Conservation (phyloP, 2,113 vertebrate species). For the Solenodon paradoxus region DNA sequence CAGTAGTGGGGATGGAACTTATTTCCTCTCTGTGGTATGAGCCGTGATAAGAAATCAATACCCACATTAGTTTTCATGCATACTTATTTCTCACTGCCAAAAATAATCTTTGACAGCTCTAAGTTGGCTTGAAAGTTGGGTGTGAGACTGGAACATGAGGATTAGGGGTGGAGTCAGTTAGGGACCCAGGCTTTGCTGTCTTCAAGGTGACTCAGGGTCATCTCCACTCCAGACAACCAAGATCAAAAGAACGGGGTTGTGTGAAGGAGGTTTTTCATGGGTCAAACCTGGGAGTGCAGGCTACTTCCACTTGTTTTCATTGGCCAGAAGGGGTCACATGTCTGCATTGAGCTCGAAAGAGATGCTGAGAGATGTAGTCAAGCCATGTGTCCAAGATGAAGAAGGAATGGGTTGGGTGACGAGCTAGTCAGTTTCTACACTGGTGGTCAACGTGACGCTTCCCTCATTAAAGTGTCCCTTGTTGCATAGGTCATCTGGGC, state of each 20-base stretch:
- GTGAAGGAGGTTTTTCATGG: not conserved
- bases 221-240: not conserved
- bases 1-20: not conserved
- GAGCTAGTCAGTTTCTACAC: not conserved
- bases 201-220: not conserved
- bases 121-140: not conserved
- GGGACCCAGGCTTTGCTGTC: not conserved
- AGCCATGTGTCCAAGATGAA: not conserved
- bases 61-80: not conserved
- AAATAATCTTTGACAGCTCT: not conserved
- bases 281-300: not conserved
- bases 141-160: not conserved
- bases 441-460: not conserved
- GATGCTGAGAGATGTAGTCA: not conserved
- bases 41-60: not conserved
- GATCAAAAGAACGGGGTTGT: not conserved
- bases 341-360: not conserved
- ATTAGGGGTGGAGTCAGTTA: not conserved
- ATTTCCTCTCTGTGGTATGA: not conserved
- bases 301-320: not conserved
- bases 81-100: not conserved
- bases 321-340: not conserved
- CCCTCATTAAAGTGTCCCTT: not conserved
- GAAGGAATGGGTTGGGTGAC: not conserved
- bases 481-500: slow-evolving; percentile 85